Conservation (phyloP, 2,113 vertebrate genomes). For the Hoplias malabaricus region DNA sequence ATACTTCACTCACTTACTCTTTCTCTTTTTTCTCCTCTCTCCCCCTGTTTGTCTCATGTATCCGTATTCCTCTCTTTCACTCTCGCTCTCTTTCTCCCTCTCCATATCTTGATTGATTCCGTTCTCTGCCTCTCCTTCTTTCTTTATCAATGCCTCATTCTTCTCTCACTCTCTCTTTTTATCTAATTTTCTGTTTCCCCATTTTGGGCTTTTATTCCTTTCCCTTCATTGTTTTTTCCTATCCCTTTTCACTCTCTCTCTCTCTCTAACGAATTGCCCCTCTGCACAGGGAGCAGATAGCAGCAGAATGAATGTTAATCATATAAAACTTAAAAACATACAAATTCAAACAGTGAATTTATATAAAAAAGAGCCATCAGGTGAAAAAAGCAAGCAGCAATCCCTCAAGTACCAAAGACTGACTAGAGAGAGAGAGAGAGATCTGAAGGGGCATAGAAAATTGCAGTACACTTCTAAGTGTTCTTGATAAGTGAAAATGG, state of each 20-base stretch:
- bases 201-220: too few species aligned
- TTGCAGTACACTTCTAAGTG: slow-evolving; percentile 22
- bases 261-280: slow-evolving; percentile 5
- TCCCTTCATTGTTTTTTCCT: too few species aligned
- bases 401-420: slow-evolving; percentile 27
- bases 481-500: slow-evolving; percentile 18
- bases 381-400: slow-evolving; percentile 7
- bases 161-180: neutral
- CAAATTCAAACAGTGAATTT: slow-evolving; percentile 33
- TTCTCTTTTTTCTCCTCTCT: neutral
- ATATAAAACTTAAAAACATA: slow-evolving; percentile 23
- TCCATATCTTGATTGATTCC: too few species aligned
- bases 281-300: slow-evolving; percentile 18
- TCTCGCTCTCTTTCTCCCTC: neutral
- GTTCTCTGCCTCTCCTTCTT: neutral
- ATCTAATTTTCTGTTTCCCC: neutral
- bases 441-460: slow-evolving; percentile 27
- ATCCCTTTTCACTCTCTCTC: neutral
- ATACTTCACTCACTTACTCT: neutral
- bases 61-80: neutral
- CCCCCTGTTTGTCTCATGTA: neutral
- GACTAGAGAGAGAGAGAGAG: slow-evolving; percentile 12
- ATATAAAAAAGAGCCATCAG: slow-evolving; percentile 29
- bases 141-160: neutral
- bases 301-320: slow-evolving; percentile 33